Evolutionary conservation across 2,113 vertebrate species (phyloP).

Genomic region (Clupea harengus): DNA sequence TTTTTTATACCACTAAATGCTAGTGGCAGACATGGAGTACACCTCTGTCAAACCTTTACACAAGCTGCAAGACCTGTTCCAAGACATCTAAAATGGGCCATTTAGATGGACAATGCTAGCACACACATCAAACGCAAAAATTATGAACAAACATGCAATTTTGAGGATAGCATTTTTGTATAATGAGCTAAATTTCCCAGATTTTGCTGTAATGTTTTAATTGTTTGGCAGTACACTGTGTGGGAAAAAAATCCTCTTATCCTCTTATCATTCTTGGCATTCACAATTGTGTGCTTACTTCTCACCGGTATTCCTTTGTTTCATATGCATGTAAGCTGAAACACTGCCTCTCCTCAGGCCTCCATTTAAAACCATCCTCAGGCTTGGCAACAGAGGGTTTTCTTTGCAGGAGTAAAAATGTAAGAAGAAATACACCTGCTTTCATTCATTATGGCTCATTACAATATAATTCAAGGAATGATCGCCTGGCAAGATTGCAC

Average conservation of each 20-base stretch:
- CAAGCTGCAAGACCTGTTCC: background rate
- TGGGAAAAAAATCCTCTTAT: background rate
- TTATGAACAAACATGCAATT: constrained; percentile 5
- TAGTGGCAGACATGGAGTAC: background rate
- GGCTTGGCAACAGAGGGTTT: background rate
- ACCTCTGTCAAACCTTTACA: constrained; percentile 8
- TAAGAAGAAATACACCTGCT: background rate
- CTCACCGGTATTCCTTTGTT: background rate
- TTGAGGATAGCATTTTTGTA: constrained; percentile 9
- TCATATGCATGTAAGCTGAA: background rate
- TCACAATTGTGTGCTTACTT: background rate
- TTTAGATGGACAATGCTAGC: background rate
- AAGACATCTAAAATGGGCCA: background rate
- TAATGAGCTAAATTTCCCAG: constrained; percentile 12
- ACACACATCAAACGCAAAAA: background rate
- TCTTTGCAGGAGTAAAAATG: background rate
- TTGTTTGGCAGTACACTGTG: background rate
- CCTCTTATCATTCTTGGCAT: background rate
- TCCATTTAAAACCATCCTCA: background rate
- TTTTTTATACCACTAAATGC: constrained; percentile 9
- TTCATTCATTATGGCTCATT: background rate
- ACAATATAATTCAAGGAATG: background rate
- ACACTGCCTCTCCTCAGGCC: background rate
- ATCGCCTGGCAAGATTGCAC: background rate
- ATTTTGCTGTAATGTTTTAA: constrained; percentile 7